Evolutionary conservation across 2,113 vertebrate genomes (phyloP).

Genomic region (Vidua macroura): DNA sequence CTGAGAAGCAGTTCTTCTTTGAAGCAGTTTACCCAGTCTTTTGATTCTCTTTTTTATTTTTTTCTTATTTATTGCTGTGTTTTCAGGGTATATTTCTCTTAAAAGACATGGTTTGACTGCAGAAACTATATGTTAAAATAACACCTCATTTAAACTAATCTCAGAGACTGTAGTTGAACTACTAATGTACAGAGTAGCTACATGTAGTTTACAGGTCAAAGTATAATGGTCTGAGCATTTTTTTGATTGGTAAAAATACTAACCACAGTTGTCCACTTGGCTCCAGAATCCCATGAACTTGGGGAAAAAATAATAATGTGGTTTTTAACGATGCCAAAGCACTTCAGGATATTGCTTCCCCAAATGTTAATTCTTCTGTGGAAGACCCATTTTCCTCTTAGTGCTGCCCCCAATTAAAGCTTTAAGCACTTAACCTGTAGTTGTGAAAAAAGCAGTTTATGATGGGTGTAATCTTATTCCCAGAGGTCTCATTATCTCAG

Average conservation of each 20-base stretch:
- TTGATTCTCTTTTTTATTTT: background rate
- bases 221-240: slow-evolving; percentile 51
- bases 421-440: slow-evolving; percentile 84
- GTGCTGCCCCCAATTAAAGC: slow-evolving; percentile 85
- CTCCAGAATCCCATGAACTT: slow-evolving; percentile 39
- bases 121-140: slow-evolving; percentile 29
- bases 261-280: slow-evolving; percentile 56
- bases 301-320: slow-evolving; percentile 50
- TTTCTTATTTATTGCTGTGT: background rate
- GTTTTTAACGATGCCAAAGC: slow-evolving; percentile 61
- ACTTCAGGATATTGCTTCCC: slow-evolving; percentile 67
- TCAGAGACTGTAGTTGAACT: slow-evolving; percentile 50
- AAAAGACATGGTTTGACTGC: background rate
- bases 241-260: slow-evolving; percentile 57
- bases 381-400: slow-evolving; percentile 80
- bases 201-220: slow-evolving; percentile 62
- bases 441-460: slow-evolving; percentile 87
- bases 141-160: slow-evolving; percentile 45
- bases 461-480: slow-evolving; percentile 91
- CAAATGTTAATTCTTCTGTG: slow-evolving; percentile 84
- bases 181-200: slow-evolving; percentile 47
- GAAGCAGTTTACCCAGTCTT: background rate
- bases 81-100: background rate
- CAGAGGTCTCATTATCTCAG: slow-evolving; percentile 97
- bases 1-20: slow-evolving; percentile 9